These are phyloP conservation scores for Beris chalybata DNA, from an alignment of 2,888 invertebrate genomes.

Conservation along the genomic window DNA sequence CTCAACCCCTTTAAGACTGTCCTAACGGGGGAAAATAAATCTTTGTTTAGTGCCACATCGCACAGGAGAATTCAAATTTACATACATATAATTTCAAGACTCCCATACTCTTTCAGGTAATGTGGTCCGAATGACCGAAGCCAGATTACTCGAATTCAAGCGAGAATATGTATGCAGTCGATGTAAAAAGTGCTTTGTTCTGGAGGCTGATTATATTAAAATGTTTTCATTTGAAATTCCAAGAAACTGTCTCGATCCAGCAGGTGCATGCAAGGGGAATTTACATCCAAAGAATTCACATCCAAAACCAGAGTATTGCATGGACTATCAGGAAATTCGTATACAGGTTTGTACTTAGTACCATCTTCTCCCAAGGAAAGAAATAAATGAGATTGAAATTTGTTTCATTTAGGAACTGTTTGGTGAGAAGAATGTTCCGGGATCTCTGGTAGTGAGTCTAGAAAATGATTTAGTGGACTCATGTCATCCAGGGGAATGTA, in stretches of 20 bases:
- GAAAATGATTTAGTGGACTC: conserved; percentile 85
- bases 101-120: conserved; percentile 61
- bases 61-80: too few species aligned
- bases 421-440: conserved; percentile 70
- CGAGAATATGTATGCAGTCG: conserved; percentile 74
- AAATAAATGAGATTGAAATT: too few species aligned
- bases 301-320: conserved; percentile 57
- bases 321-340: conserved; percentile 85
- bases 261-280: conserved; percentile 51
- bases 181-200: conserved; percentile 68
- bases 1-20: too few species aligned
- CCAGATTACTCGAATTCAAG: conserved; percentile 76
- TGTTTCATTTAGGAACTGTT: conserved; percentile 68
- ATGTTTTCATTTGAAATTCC: conserved; percentile 57
- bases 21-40: too few species aligned
- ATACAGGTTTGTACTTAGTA: conserved; percentile 63
- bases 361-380: too few species aligned
- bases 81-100: too few species aligned
- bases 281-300: conserved; percentile 61
- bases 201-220: conserved; percentile 71
- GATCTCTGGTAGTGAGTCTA: conserved; percentile 74
- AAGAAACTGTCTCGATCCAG: conserved; percentile 58
- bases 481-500: conserved; percentile 88
- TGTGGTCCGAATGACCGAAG: conserved; percentile 72
- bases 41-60: too few species aligned